These are phyloP conservation scores for Aplysina aerophoba DNA, from an alignment of 37 sponge, comb jelly and placozoan species.

Conservation along the genomic window DNA sequence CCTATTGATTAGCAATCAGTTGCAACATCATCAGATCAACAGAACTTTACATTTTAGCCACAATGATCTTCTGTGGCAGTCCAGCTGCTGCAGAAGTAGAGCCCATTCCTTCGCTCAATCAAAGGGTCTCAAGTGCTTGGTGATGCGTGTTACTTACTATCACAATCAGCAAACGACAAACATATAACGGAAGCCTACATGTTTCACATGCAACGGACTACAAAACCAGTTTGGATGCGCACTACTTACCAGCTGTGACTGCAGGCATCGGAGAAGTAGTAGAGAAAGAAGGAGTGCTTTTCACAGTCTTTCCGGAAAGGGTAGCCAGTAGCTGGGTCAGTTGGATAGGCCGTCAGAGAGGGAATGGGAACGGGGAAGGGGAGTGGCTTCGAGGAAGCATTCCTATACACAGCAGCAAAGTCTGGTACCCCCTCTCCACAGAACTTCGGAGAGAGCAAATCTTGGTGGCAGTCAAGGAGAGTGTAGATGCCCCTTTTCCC, in stretches of 20 bases:
- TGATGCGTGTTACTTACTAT: no score
- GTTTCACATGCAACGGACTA: no score
- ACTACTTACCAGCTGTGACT: constrained; percentile 23
- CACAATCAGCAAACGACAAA: no score
- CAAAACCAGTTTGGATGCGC: no score
- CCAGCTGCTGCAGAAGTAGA: no score
- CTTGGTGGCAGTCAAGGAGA: constrained; percentile 85
- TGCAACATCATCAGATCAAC: no score
- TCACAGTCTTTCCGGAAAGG: constrained; percentile 63
- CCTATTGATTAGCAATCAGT: no score
- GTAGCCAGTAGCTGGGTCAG: constrained; percentile 69
- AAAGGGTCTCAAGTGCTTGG: no score
- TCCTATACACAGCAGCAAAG: constrained; percentile 70
- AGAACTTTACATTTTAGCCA: no score
- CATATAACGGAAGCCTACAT: no score
- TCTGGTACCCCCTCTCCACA: constrained; percentile 86
- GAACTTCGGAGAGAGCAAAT: constrained; percentile 74
- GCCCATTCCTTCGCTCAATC: no score
- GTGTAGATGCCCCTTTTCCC: constrained; percentile 67
- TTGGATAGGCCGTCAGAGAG: constrained; percentile 43
- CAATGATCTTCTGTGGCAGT: no score
- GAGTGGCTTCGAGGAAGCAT: constrained; percentile 57
- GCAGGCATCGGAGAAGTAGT: constrained; percentile 75
- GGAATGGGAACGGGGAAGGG: constrained; percentile 67
- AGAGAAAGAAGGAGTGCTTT: constrained; percentile 69